phyloP scores from a whole-genome alignment of 2,888 invertebrate species.

The Luperina testacea region DNA sequence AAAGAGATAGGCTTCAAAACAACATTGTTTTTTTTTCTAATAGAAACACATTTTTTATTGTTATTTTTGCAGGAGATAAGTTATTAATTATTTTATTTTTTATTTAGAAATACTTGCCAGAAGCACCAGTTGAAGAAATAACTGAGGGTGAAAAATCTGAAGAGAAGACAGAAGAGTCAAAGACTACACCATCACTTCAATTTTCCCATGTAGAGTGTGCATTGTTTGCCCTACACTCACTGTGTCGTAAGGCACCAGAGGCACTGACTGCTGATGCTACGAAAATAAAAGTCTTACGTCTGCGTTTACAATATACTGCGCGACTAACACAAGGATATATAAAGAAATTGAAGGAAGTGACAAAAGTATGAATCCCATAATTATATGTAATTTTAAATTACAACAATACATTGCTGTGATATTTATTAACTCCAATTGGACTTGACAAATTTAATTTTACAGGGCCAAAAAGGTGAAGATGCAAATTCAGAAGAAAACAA shows the following conservation, averaged over 20 bases:
- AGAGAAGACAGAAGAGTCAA: slow-evolving; percentile 78
- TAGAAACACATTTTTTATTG: background rate
- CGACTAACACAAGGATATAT: slow-evolving; percentile 96
- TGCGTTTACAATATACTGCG: slow-evolving; percentile 97
- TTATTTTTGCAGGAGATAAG: background rate
- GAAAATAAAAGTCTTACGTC: slow-evolving; percentile 95
- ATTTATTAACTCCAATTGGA: background rate
- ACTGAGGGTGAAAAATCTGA: slow-evolving; percentile 85
- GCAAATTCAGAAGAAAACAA: slow-evolving; percentile 94
- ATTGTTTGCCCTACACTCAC: slow-evolving; percentile 93
- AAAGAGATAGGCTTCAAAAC: background rate
- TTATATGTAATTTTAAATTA: background rate
- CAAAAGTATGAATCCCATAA: slow-evolving; percentile 78
- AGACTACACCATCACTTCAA: slow-evolving; percentile 95
- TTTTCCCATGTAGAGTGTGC: slow-evolving; percentile 98
- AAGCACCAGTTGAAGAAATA: slow-evolving; percentile 93
- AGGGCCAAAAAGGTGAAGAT: slow-evolving; percentile 93
- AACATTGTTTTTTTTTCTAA: background rate
- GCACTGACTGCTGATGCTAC: slow-evolving; percentile 92
- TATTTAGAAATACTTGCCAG: slow-evolving; percentile 95
- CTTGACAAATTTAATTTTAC: slow-evolving; percentile 66
- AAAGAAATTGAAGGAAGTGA: slow-evolving; percentile 92
- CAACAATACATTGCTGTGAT: background rate
- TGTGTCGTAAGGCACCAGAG: slow-evolving; percentile 95
- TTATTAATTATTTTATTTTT: slow-evolving; percentile 3